Percentiles rank a stretch among this genome's conserved stretches.
phyloP scores from a whole-genome alignment of 2,113 vertebrate genomes.

The Epinephelus fuscoguttatus region DNA sequence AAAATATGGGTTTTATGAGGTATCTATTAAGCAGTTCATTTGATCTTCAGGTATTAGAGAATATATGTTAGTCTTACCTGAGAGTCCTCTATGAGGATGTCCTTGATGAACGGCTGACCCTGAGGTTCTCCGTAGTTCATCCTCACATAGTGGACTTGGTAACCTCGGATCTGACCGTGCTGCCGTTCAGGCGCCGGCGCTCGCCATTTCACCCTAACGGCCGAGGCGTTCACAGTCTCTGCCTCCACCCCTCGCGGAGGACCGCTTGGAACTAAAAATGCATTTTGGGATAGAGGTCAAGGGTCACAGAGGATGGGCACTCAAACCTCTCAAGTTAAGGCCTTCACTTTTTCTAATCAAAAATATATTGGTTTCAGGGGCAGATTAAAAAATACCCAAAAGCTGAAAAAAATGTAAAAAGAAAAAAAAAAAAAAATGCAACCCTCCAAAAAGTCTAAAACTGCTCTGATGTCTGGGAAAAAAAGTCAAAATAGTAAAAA shows the following conservation, averaged over 20 bases:
- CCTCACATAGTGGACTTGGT: conserved; percentile 96
- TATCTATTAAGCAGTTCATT: not conserved
- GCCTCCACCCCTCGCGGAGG: conserved; percentile 95
- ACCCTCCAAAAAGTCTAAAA: conserved; percentile 69
- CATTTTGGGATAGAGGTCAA: conserved; percentile 91
- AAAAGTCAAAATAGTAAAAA: conserved; percentile 84
- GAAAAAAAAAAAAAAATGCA: conserved; percentile 62
- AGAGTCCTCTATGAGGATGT: conserved; percentile 94
- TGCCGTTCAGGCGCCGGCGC: conserved; percentile 93
- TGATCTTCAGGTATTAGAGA: not conserved
- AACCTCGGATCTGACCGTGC: conserved; percentile 95
- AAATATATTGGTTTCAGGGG: conserved; percentile 59
- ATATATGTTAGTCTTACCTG: conserved; percentile 85
- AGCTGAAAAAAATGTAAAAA: conserved; percentile 40
- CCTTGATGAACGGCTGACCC: conserved; percentile 93
- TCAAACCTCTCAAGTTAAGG: conserved; percentile 64
- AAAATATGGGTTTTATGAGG: not conserved
- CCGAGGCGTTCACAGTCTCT: conserved; percentile 95
- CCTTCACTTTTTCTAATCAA: conserved; percentile 43
- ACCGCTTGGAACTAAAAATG: conserved; percentile 98
- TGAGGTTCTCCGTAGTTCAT: conserved; percentile 92
- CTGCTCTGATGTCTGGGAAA: conserved; percentile 65
- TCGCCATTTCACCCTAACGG: conserved; percentile 95
- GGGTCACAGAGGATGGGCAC: conserved; percentile 66
- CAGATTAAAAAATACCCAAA: conserved; percentile 67